A percentile compares a stretch with the other conserved stretches of the same genome.
Evolutionary conservation across 2,113 vertebrate genomes (phyloP).

Genomic region (Capreolus pygargus): DNA sequence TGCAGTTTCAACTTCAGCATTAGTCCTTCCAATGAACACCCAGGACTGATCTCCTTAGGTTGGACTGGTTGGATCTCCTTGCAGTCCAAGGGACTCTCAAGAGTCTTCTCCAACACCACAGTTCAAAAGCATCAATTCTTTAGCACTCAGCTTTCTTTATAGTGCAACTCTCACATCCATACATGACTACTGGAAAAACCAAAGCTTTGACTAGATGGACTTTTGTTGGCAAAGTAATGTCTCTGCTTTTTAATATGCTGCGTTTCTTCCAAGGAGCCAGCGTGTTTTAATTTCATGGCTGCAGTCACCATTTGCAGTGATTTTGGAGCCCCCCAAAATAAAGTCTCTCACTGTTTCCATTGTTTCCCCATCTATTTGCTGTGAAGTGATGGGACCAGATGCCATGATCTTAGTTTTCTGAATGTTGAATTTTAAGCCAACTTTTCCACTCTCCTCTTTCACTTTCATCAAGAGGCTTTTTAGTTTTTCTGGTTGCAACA

Average conservation of each 20-base stretch:
- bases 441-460: background rate
- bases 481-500: background rate
- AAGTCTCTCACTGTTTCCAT: background rate
- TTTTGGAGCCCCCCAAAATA: background rate
- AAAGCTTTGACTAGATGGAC: background rate
- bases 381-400: background rate
- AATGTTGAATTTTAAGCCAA: background rate
- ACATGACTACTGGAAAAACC: background rate
- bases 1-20: background rate
- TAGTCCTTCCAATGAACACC: background rate
- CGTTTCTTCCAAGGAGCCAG: background rate
- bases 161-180: background rate
- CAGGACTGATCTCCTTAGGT: background rate
- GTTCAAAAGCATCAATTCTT: background rate
- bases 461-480: background rate
- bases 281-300: background rate
- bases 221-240: background rate
- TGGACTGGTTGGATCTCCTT: background rate
- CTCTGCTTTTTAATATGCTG: background rate
- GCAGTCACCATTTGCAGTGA: background rate
- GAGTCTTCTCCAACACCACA: background rate
- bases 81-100: background rate
- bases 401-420: background rate
- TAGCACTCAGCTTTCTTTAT: fast-evolving
- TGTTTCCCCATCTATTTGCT: background rate